Base-by-base conservation (phyloP, 2,113 vertebrate species). In the Ameiurus melas region DNA sequence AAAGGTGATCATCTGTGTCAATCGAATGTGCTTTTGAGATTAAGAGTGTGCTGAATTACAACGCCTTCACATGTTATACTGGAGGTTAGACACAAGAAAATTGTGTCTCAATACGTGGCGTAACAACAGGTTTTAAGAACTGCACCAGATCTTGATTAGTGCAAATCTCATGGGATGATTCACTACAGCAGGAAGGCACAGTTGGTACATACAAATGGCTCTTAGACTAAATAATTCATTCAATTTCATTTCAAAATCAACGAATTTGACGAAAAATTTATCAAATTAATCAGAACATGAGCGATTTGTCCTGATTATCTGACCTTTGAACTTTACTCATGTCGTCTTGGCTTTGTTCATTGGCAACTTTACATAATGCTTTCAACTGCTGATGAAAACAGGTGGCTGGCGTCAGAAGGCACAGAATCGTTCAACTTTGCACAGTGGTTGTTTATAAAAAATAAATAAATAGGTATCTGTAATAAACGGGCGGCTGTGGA, bases 331-430 rank as follows among this genome's bases (percentile, higher is more conserved):
- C 47, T 10, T 33, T 20, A 30, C 20, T 57, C 78, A 33, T 20
- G 64, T 70, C 79, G 27, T 78, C 62, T 47, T 20, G 43, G 33
- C 68, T 86, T 64, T 66, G 20, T 39, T 75, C 79, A 83, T n/a
- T 78, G 51, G 80, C 12, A 70, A 10, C 30, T 39, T 86, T 87
- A 62, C 33, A 25, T 55, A 87, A 84, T 47, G 33, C 70, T 62
- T 16, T 47, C 27, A 62, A 62, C 27, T 53, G 66, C n/a, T 86
- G 60, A 73, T 53, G 62, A 51, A 57, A 51, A 43, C 51, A 43
- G 77, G 33, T 80, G 73, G 39, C 39, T 10, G 36, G 64, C 4
- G 14, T 20, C 71, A 22, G 43, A 0, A 43, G 17, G 71, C n/a
- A 70, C n/a, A n/a, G 43, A 8, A 55, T 84, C 62, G 33, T 30